phyloP scores from a whole-genome alignment of 2,797 vertebrate species.

The Ciconia nigra region DNA sequence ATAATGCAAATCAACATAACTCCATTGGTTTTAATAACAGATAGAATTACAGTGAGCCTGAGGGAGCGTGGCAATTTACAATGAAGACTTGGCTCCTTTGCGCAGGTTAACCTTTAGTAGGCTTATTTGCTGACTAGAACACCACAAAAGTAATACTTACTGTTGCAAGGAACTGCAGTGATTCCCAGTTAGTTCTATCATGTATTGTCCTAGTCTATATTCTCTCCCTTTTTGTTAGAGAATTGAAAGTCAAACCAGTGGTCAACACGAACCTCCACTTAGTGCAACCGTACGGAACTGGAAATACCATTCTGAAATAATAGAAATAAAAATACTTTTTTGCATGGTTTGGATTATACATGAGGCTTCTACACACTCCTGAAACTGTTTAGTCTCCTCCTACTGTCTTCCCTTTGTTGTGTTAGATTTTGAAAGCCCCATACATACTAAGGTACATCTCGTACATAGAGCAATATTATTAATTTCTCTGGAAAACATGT shows the following conservation, averaged over 20 bases:
- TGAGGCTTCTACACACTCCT: not conserved
- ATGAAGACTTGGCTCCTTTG: not conserved
- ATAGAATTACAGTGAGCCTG: not conserved
- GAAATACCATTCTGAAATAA: not conserved
- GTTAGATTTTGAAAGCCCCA: not conserved
- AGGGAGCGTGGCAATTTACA: not conserved
- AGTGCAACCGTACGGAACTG: not conserved
- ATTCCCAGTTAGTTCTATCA: not conserved
- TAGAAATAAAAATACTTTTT: not conserved
- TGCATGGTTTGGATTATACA: not conserved
- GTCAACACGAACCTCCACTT: not conserved
- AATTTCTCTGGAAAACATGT: not conserved
- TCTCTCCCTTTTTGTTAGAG: not conserved
- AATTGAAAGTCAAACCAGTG: not conserved
- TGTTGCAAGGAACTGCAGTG: not conserved
- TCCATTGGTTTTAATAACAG: not conserved
- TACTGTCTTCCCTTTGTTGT: not conserved
- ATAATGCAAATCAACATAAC: not conserved
- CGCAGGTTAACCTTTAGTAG: not conserved
- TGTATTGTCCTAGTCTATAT: not conserved
- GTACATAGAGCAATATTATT: accelerated
- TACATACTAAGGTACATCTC: not conserved
- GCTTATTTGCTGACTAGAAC: not conserved
- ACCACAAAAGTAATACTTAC: not conserved
- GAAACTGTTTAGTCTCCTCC: not conserved